Evolutionary conservation across 1,140 invertebrate species (phyloP).

Genomic region (Ostrea denselamellosa): DNA sequence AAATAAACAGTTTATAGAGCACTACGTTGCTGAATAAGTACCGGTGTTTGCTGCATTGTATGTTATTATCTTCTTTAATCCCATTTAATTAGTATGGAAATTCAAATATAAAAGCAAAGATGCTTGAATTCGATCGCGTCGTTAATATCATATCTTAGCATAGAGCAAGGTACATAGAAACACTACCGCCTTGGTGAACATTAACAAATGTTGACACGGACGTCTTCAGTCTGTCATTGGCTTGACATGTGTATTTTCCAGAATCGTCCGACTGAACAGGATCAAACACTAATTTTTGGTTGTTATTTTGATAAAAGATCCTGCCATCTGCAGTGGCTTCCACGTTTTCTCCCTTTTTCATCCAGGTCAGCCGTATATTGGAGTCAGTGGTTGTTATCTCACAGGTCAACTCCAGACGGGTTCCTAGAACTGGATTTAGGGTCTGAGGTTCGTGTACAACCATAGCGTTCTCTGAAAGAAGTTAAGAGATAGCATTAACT

Average conservation of each 20-base stretch:
- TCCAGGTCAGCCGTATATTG: background rate
- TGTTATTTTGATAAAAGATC: background rate
- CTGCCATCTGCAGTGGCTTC: background rate
- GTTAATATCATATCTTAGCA: background rate
- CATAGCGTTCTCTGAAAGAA: background rate
- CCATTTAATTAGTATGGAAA: background rate
- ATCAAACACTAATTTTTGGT: background rate
- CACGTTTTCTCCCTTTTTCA: background rate
- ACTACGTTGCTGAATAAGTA: no score
- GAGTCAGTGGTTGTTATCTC: background rate
- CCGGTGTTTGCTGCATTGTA: background rate
- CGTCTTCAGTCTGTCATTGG: background rate
- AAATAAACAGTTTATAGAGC: background rate
- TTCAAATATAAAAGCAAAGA: no score
- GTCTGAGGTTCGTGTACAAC: background rate
- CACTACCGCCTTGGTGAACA: background rate
- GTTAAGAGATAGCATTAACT: background rate
- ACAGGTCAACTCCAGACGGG: constrained; percentile 3
- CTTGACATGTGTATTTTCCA: background rate
- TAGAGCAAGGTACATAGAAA: background rate
- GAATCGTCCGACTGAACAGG: background rate
- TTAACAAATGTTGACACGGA: background rate
- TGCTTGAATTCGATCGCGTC: background rate
- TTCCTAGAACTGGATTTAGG: background rate
- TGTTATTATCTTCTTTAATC: background rate